These are phyloP conservation scores for Gortyna flavago DNA, from an alignment of 2,888 invertebrate species.

Conservation along the genomic window DNA sequence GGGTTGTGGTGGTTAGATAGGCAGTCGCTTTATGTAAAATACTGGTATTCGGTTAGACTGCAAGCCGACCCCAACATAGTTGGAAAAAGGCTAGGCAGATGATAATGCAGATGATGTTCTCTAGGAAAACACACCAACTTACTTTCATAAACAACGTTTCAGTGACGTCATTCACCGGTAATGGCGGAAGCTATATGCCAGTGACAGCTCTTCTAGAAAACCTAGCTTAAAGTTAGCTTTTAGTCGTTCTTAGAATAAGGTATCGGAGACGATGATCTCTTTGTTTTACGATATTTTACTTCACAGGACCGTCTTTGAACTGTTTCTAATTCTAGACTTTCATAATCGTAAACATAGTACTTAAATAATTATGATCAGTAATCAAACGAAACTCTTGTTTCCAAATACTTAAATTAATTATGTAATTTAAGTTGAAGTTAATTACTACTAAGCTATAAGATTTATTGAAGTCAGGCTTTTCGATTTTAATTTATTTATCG, in stretches of 20 bases:
- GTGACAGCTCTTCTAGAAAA: no score
- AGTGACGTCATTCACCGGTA: no score
- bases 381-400: constrained; percentile 15
- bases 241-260: not conserved
- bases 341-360: not conserved
- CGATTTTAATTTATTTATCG: constrained; percentile 18
- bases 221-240: no score
- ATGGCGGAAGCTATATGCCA: no score
- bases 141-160: no score
- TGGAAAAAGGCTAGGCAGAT: no score
- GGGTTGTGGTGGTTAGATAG: no score
- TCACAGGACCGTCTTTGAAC: not conserved
- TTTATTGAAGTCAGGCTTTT: constrained; percentile 31
- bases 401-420: constrained; percentile 9
- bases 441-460: constrained; percentile 20
- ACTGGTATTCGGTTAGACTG: no score
- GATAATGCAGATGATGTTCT: no score
- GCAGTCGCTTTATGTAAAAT: no score
- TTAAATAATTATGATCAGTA: constrained; percentile 6
- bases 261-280: not conserved
- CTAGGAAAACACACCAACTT: no score
- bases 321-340: not conserved
- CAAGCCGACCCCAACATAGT: no score
- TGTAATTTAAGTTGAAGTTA: constrained; percentile 33
- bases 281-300: not conserved